phyloP scores from a whole-genome alignment of 1,140 invertebrate species.

The Bombus impatiens region DNA sequence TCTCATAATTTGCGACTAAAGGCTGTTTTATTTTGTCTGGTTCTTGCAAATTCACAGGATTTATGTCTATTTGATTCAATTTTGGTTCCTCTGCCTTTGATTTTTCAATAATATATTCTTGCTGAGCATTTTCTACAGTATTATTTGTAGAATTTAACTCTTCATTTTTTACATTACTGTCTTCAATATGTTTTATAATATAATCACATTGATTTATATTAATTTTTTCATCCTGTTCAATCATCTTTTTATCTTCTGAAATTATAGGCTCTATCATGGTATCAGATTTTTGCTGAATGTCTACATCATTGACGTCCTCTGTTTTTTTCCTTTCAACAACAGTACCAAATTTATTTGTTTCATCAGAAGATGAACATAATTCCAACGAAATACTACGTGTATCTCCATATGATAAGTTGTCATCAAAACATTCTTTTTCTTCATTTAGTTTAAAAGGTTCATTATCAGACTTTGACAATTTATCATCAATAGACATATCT shows the following conservation, averaged over 20 bases:
- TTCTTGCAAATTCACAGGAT: constrained; percentile 12
- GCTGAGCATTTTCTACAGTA: neutral
- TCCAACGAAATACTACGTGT: neutral
- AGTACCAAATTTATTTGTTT: constrained; percentile 18
- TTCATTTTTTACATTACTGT: neutral
- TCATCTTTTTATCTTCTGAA: neutral
- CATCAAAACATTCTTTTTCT: constrained; percentile 4
- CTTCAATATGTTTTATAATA: neutral
- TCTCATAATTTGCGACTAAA: constrained; percentile 75
- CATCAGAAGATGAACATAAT: neutral
- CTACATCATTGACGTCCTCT: neutral
- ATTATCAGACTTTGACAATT: constrained; percentile 59
- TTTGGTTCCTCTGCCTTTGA: neutral
- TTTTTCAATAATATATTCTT: constrained; percentile 13
- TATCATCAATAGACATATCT: constrained; percentile 66
- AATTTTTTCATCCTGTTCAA: neutral
- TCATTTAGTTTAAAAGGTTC: constrained; percentile 48
- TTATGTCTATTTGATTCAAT: neutral
- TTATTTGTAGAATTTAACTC: constrained; percentile 4
- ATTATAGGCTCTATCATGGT: neutral
- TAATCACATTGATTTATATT: neutral
- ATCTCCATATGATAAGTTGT: constrained; percentile 12
- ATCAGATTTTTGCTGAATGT: neutral
- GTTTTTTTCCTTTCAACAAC: constrained; percentile 5
- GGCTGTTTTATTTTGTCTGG: constrained; percentile 49